Conservation (phyloP, 1,140 invertebrate genomes). For the Musca vetustissima region DNA sequence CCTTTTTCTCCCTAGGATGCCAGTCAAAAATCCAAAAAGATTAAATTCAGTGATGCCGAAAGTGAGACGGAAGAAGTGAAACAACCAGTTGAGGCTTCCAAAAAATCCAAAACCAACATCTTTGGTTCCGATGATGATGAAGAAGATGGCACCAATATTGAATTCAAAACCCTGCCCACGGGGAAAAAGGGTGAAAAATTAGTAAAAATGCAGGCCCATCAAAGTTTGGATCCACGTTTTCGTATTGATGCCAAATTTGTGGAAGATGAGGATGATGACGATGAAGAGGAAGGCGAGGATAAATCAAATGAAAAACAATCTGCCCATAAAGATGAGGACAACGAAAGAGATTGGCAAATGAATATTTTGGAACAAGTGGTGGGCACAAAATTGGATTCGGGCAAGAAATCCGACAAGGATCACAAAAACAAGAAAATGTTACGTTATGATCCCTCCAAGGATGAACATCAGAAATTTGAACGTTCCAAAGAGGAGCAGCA, state of each 20-base stretch:
- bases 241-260: slow-evolving; percentile 48
- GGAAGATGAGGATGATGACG: slow-evolving; percentile 38
- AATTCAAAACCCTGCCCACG: slow-evolving; percentile 37
- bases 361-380: slow-evolving; percentile 52
- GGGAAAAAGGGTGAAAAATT: slow-evolving; percentile 49
- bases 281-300: slow-evolving; percentile 8
- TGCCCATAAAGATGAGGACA: not conserved
- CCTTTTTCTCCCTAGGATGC: slow-evolving; percentile 19
- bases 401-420: slow-evolving; percentile 26
- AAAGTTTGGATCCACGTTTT: slow-evolving; percentile 50
- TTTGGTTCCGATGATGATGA: slow-evolving; percentile 42
- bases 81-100: not conserved
- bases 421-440: slow-evolving; percentile 49
- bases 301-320: not conserved
- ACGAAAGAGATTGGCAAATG: slow-evolving; percentile 51
- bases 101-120: slow-evolving; percentile 34
- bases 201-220: slow-evolving; percentile 47
- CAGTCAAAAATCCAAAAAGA: slow-evolving; percentile 36
- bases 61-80: slow-evolving; percentile 36
- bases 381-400: slow-evolving; percentile 37
- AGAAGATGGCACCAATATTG: slow-evolving; percentile 26
- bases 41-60: slow-evolving; percentile 49
- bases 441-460: slow-evolving; percentile 51
- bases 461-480: slow-evolving; percentile 45
- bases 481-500: slow-evolving; percentile 26